Base-by-base conservation (phyloP, 2,888 invertebrate genomes). In the Dolichopus griseipennis region DNA sequence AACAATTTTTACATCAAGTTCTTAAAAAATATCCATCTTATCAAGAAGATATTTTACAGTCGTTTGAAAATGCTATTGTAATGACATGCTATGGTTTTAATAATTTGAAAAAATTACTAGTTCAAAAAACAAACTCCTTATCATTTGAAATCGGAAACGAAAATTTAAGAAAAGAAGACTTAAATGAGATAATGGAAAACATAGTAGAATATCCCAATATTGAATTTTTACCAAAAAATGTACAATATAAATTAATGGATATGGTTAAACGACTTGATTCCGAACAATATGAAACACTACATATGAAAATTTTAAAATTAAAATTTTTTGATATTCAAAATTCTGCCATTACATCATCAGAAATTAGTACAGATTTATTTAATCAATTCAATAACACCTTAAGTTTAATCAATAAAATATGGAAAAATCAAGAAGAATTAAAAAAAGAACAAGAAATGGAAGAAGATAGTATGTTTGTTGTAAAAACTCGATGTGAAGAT, bases 1-100 rank as follows among this genome's bases (percentile, higher is more conserved):
- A 78, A 69, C 72, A 77, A 22, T 81, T 81, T 71, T 70, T 78
- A 1, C 74, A 78, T 69, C 78, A 80, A 33, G 78, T 77, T 0
- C 83, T 87, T 33, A 78, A 75, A 4, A 79, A 78, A 0, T 90
- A 87, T 76, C 81, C 85, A 0, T 82, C 85, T 3, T 86, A 87
- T n/a, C 94, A 92, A 76, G 90, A 90, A 0, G 95, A 95, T 77
- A 83, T 95, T 67, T 85, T 90, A 0, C 84, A 87, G 70, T 92
- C 93, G 0, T 80, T 94, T 21, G 83, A 90, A 66, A 83, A 85
- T 68, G 88, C 90, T 0, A 77, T 92, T 9, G 84, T 87, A 0
- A 88, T 90, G 81, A 84, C 91, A 69, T 81, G 85, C 1, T 87
- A 86, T 72, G 90, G 90, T 2, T 80, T 89, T 27, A 85, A 84